phyloP scores from a whole-genome alignment of 2,797 vertebrate genomes.

The Pseudopleuronectes americanus region DNA sequence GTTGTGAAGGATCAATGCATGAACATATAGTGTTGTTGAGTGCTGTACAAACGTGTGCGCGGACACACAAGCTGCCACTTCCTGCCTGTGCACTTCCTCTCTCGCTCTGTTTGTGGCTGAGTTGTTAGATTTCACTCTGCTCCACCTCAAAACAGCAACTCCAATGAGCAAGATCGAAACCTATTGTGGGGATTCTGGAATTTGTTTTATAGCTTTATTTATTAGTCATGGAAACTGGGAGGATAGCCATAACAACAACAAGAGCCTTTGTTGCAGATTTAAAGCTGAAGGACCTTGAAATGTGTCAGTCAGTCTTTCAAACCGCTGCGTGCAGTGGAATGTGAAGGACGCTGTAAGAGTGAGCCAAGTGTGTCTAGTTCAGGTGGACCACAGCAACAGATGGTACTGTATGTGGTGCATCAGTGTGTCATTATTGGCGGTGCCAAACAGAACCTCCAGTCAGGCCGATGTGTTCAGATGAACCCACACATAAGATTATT shows the following conservation, averaged over 20 bases:
- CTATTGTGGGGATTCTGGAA: neutral
- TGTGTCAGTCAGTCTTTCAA: neutral
- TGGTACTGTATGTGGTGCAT: neutral
- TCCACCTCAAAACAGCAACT: constrained; percentile 34
- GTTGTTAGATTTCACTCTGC: constrained; percentile 35
- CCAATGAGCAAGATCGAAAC: neutral
- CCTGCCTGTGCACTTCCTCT: constrained; percentile 80
- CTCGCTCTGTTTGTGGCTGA: constrained; percentile 35
- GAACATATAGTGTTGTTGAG: constrained; percentile 15
- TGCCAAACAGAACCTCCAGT: too few species aligned
- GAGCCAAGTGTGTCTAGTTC: neutral
- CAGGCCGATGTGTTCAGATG: too few species aligned
- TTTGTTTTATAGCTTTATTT: too few species aligned
- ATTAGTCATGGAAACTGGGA: neutral
- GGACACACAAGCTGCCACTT: constrained; percentile 71
- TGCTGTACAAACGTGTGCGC: constrained; percentile 28
- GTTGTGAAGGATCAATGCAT: neutral
- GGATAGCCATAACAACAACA: neutral
- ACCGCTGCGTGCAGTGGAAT: constrained; percentile 15
- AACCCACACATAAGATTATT: too few species aligned
- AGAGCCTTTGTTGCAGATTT: constrained; percentile 18
- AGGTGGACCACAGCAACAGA: neutral
- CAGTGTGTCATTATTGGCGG: neutral
- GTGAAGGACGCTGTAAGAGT: constrained; percentile 3
- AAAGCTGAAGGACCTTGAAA: constrained; percentile 12